phyloP scores from a whole-genome alignment of 37 sponge, comb jelly and placozoan species.

The Aplysina aerophoba region DNA sequence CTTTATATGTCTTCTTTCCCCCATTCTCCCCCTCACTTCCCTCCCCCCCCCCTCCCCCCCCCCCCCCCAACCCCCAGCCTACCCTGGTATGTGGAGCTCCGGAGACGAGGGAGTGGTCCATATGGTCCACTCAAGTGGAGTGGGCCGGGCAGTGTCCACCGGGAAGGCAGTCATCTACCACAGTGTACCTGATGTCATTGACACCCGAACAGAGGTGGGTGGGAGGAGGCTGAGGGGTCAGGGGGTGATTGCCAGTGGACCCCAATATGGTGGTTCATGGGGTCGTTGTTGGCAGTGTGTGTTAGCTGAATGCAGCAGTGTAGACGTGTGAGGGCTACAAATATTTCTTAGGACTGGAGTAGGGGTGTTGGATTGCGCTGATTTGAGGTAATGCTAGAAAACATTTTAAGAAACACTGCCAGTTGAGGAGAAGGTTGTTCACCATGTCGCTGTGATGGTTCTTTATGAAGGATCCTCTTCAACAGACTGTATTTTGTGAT shows the following conservation, averaged over 20 bases:
- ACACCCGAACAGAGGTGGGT: conserved; percentile 80
- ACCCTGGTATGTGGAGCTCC: conserved; percentile 56
- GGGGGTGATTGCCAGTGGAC: neutral
- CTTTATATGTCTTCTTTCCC: neutral
- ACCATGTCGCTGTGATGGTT: too few species aligned
- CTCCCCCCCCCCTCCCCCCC: neutral
- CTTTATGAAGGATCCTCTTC: too few species aligned
- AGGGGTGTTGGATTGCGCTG: too few species aligned
- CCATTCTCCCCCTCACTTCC: neutral
- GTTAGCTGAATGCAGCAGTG: too few species aligned
- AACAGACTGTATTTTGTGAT: too few species aligned
- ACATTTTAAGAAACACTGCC: too few species aligned
- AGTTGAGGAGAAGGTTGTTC: too few species aligned
- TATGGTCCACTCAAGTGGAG: conserved; percentile 55
- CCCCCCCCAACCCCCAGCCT: neutral
- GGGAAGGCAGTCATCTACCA: conserved; percentile 78
- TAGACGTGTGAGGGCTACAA: too few species aligned
- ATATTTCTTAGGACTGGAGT: too few species aligned
- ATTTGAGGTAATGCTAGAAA: too few species aligned
- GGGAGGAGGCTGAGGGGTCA: neutral
- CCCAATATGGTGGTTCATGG: too few species aligned
- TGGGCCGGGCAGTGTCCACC: conserved; percentile 43
- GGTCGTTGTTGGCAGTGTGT: too few species aligned
- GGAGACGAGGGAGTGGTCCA: conserved; percentile 62
- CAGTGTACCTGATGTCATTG: conserved; percentile 57